Evolutionary conservation across 1,140 invertebrate species (phyloP), one percentile per base, ranked within the genome.

Genomic region (Aphis craccivora): DNA sequence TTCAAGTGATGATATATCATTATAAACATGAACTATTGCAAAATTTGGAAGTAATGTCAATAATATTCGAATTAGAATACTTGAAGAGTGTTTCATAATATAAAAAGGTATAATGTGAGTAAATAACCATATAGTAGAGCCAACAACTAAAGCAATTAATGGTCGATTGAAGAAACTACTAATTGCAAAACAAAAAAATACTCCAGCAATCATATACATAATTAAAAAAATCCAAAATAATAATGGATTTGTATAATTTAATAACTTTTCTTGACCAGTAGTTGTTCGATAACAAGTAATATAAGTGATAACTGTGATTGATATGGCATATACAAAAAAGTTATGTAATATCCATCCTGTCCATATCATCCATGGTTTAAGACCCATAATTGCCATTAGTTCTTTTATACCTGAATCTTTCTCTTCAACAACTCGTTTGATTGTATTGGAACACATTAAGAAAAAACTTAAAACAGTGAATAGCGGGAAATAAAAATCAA

Each of bases 331-430:
- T 2, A 96, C 94, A 90, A 97, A 95, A 35, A 97, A 94, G 91
- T 96, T 96, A 94, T 96, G 96, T 9, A 96, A 94, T 94, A 97
- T 96, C 96, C 97, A 97, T 30, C 96, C 96, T 6, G 95, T 88
- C 96, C 97, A 97, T 93, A 97, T 95, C 91, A 97, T 95, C 96
- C 96, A 97, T 89, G 96, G 96, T 93, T 96, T 95, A 84, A 97
- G 94, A 23, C 97, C 97, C 96, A 97, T 97, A 95, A 97, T 97
- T 95, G 97, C 97, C 96, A 97, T 96, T 22, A 97, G 95, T 95
- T 97, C 97, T 96, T 97, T 94, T 88, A 95, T 95, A 94, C 95
- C 95, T 18, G 94, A 94, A 89, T 94, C 90, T 94, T 95, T 95
- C 94, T 95, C 95, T 94, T 91, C 89, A 30, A 91, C 89, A 43